Evolutionary conservation across 2,797 vertebrate species (phyloP).

Genomic region (Melanotaenia boesemani): DNA sequence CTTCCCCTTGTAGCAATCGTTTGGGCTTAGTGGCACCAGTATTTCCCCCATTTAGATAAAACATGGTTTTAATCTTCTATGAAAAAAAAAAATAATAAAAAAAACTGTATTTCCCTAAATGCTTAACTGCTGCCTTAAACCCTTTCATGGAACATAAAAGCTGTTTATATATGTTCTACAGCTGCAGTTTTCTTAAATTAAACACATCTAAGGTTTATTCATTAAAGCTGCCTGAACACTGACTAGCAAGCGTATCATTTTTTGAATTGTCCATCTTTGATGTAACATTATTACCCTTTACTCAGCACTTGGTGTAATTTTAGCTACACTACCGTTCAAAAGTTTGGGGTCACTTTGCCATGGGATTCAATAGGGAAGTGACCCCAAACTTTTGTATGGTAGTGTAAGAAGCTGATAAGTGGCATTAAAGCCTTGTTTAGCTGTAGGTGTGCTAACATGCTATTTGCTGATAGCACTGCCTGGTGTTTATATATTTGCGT

Average conservation of each 20-base stretch:
- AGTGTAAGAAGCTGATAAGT: slow-evolving; percentile 14
- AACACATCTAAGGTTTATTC: slow-evolving; percentile 22
- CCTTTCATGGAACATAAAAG: slow-evolving; percentile 7
- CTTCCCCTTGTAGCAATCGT: not conserved
- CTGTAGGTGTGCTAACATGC: slow-evolving; percentile 50
- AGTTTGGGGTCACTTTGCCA: no score
- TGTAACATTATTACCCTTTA: slow-evolving; percentile 24
- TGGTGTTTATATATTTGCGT: slow-evolving; percentile 49
- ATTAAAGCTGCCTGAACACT: slow-evolving; percentile 11
- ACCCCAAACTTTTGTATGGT: no score
- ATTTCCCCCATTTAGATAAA: not conserved
- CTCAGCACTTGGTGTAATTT: slow-evolving; percentile 15
- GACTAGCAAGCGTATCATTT: no score
- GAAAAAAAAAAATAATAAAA: not conserved
- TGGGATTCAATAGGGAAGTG: no score
- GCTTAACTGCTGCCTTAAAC: not conserved
- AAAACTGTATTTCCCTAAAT: not conserved
- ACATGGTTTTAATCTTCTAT: not conserved
- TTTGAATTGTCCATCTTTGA: slow-evolving; percentile 2
- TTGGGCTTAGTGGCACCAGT: not conserved
- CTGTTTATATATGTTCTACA: not conserved
- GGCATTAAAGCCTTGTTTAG: slow-evolving; percentile 54
- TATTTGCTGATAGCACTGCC: slow-evolving; percentile 46
- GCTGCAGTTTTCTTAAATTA: slow-evolving; percentile 4
- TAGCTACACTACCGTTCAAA: slow-evolving; percentile 5